Evolutionary conservation across 2,797 vertebrate species (phyloP).

Genomic region (Pantherophis vulpinus): DNA sequence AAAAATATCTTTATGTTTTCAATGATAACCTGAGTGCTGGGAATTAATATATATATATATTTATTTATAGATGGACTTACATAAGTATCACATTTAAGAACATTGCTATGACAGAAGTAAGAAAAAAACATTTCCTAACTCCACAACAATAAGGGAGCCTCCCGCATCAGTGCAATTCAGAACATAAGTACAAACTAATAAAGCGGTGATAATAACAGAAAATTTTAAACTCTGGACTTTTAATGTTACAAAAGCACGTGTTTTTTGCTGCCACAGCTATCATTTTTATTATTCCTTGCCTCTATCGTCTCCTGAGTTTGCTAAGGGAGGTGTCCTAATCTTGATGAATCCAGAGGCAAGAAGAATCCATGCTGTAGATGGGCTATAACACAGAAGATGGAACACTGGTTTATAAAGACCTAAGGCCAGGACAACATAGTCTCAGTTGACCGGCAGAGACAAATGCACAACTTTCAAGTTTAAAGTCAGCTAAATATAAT

Average conservation of each 20-base stretch:
- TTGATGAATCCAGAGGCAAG: not conserved
- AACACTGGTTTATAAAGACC: not conserved
- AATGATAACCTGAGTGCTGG: not conserved
- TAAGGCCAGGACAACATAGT: not conserved
- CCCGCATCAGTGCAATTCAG: not conserved
- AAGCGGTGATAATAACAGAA: constrained; percentile 11
- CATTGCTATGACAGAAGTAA: not conserved
- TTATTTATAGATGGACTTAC: constrained; percentile 53
- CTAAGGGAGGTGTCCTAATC: not conserved
- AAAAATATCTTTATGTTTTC: not conserved
- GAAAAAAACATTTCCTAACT: not conserved
- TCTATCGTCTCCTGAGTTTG: not conserved
- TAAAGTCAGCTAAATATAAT: not conserved
- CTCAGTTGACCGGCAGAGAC: not conserved
- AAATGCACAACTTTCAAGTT: not conserved
- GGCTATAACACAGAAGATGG: not conserved
- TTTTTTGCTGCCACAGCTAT: not conserved
- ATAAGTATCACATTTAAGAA: constrained; percentile 31
- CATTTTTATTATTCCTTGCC: not conserved
- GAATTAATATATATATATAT: constrained; percentile 36
- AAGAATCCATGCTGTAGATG: not conserved
- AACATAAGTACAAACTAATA: constrained; percentile 10
- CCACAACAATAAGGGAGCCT: not conserved
- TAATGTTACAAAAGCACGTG: not conserved
- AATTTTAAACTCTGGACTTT: not conserved